phyloP scores from a whole-genome alignment of 1,140 invertebrate genomes.

The Propsilocerus akamusi region DNA sequence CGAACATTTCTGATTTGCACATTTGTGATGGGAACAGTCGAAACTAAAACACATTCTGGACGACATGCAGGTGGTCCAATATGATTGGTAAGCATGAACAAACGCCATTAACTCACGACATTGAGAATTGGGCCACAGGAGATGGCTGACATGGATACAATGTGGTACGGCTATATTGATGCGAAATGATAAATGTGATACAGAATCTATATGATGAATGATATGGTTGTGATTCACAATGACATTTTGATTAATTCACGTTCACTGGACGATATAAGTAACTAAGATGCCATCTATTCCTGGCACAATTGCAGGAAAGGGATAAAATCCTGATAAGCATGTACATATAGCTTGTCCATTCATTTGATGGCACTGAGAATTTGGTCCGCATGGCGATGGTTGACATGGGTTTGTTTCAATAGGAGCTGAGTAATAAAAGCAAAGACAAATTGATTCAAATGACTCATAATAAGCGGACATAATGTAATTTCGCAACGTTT shows the following conservation, averaged over 20 bases:
- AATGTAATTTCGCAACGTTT: slow-evolving; percentile 13
- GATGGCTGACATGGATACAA: slow-evolving; percentile 32
- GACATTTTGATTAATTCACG: slow-evolving; percentile 55
- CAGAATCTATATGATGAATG: too few relatives aligned
- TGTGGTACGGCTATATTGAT: slow-evolving; percentile 22
- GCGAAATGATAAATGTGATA: too few relatives aligned
- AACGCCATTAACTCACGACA: slow-evolving; percentile 37
- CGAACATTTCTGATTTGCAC: slow-evolving; percentile 43
- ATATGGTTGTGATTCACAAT: slow-evolving; percentile 71
- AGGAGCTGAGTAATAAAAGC: slow-evolving; percentile 4
- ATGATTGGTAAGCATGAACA: slow-evolving; percentile 41
- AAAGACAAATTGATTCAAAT: too few relatives aligned
- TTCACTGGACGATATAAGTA: slow-evolving; percentile 70
- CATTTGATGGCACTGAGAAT: slow-evolving; percentile 53
- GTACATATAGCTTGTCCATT: slow-evolving; percentile 66
- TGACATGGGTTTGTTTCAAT: slow-evolving; percentile 41
- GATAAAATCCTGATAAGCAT: slow-evolving; percentile 52
- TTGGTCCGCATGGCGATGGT: slow-evolving; percentile 64
- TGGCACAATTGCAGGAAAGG: slow-evolving; percentile 56
- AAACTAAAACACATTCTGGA: slow-evolving; percentile 41
- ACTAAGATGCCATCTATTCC: too few relatives aligned
- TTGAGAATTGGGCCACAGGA: slow-evolving; percentile 44
- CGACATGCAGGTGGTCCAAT: slow-evolving; percentile 41
- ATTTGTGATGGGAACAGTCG: slow-evolving; percentile 42
- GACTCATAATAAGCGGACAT: slow-evolving; percentile 17